These are phyloP conservation scores for Panulirus ornatus DNA, from an alignment of 1,140 invertebrate species.

Conservation along the genomic window DNA sequence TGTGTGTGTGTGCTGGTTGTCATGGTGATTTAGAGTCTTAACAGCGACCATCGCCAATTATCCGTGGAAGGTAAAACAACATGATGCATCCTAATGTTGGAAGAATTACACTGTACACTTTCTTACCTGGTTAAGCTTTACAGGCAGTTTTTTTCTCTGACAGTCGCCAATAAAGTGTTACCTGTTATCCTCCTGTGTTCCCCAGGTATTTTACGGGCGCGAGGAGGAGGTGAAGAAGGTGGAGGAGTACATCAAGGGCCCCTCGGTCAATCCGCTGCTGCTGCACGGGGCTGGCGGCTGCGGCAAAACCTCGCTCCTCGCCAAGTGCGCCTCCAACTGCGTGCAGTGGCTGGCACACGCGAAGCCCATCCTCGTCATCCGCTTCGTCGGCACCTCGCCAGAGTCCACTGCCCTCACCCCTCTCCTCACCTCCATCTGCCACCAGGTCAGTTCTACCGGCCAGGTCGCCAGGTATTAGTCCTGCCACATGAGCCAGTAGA, in stretches of 20 bases:
- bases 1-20: no score
- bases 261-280: constrained; percentile 91
- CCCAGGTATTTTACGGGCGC: constrained; percentile 93
- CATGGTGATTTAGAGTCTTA: no score
- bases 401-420: constrained; percentile 96
- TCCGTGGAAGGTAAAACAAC: no score
- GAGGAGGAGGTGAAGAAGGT: constrained; percentile 91
- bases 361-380: constrained; percentile 91
- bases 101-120: no score
- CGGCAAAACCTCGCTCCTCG: constrained; percentile 97
- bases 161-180: no score
- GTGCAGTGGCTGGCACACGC: constrained; percentile 84
- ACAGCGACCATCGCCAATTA: no score
- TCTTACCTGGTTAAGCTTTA: no score
- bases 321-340: constrained; percentile 92
- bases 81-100: no score
- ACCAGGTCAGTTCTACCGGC: constrained; percentile 78
- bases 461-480: neutral
- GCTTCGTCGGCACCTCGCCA: constrained; percentile 97
- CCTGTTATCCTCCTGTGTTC: no score
- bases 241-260: constrained; percentile 90
- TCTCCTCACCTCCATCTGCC: constrained; percentile 95
- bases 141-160: no score
- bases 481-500: no score
- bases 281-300: constrained; percentile 97